Conservation (phyloP, 2,797 vertebrate genomes). For the Tokudaia muenninki region DNA sequence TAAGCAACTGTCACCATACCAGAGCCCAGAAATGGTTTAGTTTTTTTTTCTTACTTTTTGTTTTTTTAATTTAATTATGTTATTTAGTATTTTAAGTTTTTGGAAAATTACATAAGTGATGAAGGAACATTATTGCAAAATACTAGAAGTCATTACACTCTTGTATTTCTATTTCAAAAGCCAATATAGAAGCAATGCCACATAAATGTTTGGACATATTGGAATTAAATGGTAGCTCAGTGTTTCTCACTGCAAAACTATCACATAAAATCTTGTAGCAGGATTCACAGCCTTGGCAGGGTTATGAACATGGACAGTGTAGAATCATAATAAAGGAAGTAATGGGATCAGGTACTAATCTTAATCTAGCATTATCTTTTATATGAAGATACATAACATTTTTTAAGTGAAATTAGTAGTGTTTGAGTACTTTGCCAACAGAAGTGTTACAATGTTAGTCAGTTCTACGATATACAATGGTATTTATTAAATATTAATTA, state of each 20-base stretch:
- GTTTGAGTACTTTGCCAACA: not conserved
- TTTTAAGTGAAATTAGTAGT: not conserved
- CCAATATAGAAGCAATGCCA: not conserved
- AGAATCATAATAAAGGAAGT: not conserved
- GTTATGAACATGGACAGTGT: not conserved
- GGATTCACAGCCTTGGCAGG: not conserved
- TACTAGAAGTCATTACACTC: not conserved
- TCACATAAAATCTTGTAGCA: not conserved
- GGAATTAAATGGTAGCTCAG: not conserved
- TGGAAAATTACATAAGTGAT: not conserved
- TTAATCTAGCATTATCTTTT: not conserved
- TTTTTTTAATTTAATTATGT: not conserved
- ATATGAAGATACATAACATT: not conserved
- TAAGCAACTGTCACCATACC: not conserved
- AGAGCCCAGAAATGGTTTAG: not conserved
- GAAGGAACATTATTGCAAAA: not conserved
- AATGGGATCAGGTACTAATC: not conserved
- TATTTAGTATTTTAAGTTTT: not conserved
- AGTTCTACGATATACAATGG: not conserved
- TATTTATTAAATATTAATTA: slow-evolving; percentile 20
- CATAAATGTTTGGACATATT: not conserved
- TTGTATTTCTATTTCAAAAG: not conserved
- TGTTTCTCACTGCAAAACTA: not conserved
- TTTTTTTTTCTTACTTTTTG: not conserved
- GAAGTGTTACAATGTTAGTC: not conserved